These are phyloP conservation scores for Crambe crambe DNA, from an alignment of 37 sponge, comb jelly and placozoan species.

Conservation along the genomic window DNA sequence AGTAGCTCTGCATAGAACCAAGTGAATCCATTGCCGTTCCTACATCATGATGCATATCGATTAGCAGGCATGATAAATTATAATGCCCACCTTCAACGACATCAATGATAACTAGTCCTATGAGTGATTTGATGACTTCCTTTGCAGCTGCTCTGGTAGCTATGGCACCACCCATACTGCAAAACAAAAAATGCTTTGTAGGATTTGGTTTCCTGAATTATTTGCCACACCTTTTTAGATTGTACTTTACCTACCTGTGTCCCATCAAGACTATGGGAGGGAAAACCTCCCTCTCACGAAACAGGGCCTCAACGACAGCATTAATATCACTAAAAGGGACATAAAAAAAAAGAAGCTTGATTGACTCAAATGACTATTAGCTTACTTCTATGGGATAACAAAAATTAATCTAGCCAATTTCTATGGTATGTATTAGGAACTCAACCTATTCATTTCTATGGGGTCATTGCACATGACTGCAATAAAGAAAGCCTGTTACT, in stretches of 20 bases:
- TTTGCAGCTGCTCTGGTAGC: slow-evolving; percentile 76
- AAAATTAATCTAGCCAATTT: not conserved
- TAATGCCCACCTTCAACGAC: slow-evolving; percentile 97
- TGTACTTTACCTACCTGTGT: slow-evolving; percentile 64
- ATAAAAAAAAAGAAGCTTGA: not conserved
- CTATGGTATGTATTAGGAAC: not conserved
- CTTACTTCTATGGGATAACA: no score
- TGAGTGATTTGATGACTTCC: slow-evolving; percentile 54
- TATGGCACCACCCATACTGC: slow-evolving; percentile 97
- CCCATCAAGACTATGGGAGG: slow-evolving; percentile 89
- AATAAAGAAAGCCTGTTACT: no score
- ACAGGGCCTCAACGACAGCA: slow-evolving; percentile 21
- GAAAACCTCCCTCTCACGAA: slow-evolving; percentile 13
- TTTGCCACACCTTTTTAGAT: not conserved
- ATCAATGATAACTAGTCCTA: slow-evolving; percentile 88
- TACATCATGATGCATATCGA: not conserved
- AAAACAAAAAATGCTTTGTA: not conserved
- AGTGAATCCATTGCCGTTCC: slow-evolving; percentile 90
- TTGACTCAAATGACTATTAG: no score
- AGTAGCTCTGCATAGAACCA: slow-evolving; percentile 70
- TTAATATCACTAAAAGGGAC: slow-evolving; percentile 53
- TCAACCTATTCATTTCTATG: not conserved
- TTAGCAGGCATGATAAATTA: no score
- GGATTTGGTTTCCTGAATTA: not conserved
- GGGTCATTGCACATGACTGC: not conserved